Evolutionary conservation across 2,113 vertebrate species (phyloP).

Genomic region (Ictalurus furcatus): DNA sequence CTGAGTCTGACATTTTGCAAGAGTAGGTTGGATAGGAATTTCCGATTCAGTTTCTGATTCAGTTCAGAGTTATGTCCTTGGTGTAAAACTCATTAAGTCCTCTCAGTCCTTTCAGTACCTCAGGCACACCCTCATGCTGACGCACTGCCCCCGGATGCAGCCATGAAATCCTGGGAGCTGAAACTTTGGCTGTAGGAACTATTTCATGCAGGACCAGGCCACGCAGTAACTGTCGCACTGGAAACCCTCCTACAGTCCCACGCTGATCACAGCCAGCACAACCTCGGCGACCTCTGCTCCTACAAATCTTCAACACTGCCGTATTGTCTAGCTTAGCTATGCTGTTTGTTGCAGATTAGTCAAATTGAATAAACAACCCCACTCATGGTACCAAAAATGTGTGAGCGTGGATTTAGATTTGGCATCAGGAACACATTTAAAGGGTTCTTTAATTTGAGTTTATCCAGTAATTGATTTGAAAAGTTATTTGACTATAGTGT

Average conservation of each 20-base stretch:
- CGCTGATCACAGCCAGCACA: not conserved
- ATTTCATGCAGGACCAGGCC: not conserved
- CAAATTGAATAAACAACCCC: not conserved
- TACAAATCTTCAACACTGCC: not conserved
- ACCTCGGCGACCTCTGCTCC: not conserved
- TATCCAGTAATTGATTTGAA: no score
- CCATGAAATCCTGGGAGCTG: not conserved
- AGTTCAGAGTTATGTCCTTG: not conserved
- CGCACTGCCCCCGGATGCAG: not conserved
- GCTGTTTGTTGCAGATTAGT: not conserved
- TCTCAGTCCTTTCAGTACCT: not conserved
- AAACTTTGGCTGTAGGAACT: not conserved
- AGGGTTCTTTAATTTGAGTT: no score
- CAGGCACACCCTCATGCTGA: not conserved
- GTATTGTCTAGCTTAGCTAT: not conserved
- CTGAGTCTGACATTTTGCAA: not conserved
- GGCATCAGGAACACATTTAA: no score
- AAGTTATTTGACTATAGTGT: no score
- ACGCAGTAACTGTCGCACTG: not conserved
- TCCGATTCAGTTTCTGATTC: not conserved
- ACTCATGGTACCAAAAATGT: no score
- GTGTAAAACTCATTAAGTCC: not conserved
- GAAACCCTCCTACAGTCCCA: not conserved
- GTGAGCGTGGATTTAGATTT: no score
- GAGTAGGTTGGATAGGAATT: not conserved